Base-by-base conservation (phyloP, 2,797 vertebrate species). In the Myotis findleyi region DNA sequence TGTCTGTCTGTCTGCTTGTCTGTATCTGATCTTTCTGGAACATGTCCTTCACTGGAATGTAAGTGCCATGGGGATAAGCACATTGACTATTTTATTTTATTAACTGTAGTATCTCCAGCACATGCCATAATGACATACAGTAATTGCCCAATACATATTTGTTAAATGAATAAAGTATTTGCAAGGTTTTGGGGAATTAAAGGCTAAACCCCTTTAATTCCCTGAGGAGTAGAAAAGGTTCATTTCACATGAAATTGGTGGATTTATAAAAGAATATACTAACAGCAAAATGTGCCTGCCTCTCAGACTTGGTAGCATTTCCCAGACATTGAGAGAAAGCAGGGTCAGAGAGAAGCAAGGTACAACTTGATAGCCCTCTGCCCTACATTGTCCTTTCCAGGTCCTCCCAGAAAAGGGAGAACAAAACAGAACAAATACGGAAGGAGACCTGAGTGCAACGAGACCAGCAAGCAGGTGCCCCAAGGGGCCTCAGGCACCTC, bases 351-450 rank as follows among this genome's bases (percentile, higher is more conserved):
- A 11, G 30, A 41, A 69, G n/a, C 14, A 7, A 59, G 49, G 64
- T 10, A 23, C 25, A 10, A 23, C 53, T 0, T 16, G 66, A 30
- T 21, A 5, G 47, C 1, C 5, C 3, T 38, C 9, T 27, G 2
- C 6, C 83, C n/a, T 4, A 18, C 53, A 44, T 20, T 0, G 41
- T 17, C n/a, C 77, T 72, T 62, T 17, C 66, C 44, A 69, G 25
- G 72, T 8, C 33, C 41, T 27, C 18, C 44, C 62, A 8, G 44
- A 41, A 49, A 38, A 41, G 11, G 47, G 16, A 25, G 57, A 20
- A 17, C 4, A 53, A 25, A 36, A 18, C n/a, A 10, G 16, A 7
- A 2, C 17, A 16, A 18, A 20, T 2, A 33, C 7, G 17, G n/a
- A 68, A 18, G 17, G 75, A 41, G 77, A 2, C 8, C 33, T 17